These are phyloP conservation scores for Bucco capensis DNA, from an alignment of 2,113 vertebrate genomes.

Conservation along the genomic window DNA sequence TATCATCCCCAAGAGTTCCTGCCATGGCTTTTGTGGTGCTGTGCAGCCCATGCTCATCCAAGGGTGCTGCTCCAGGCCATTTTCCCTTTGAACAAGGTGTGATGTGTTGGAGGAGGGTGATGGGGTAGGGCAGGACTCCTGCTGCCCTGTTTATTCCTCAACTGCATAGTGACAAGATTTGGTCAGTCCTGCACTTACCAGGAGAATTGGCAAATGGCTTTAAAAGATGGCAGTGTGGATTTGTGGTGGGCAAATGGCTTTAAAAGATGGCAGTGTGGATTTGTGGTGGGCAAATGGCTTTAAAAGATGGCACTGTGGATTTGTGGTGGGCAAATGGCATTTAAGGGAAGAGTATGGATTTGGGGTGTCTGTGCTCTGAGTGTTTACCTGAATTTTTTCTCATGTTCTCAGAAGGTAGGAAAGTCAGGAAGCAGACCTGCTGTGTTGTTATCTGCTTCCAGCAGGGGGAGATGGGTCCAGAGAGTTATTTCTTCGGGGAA, in stretches of 20 bases:
- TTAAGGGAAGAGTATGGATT: neutral
- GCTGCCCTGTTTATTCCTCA: neutral
- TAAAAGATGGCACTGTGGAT: neutral
- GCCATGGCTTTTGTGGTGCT: neutral
- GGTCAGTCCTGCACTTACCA: neutral
- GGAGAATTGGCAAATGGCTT: neutral
- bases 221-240: neutral
- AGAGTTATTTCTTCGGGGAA: slow-evolving; percentile 60
- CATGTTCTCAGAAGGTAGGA: neutral
- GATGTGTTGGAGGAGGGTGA: neutral
- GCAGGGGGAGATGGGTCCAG: slow-evolving; percentile 74
- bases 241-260: neutral
- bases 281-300: neutral
- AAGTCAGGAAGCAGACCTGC: neutral
- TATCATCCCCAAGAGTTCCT: neutral
- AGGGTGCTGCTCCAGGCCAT: neutral
- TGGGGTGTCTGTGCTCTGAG: neutral
- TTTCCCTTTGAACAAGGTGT: neutral
- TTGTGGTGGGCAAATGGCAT: neutral
- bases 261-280: neutral
- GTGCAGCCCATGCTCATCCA: neutral
- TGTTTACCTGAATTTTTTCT: neutral
- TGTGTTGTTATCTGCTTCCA: slow-evolving; percentile 63
- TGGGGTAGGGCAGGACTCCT: neutral
- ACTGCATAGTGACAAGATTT: neutral